A percentile compares a stretch with the other conserved stretches of the same genome.
Evolutionary conservation across 1,140 invertebrate species (phyloP).

Genomic region (Carcinoscorpius rotundicauda): DNA sequence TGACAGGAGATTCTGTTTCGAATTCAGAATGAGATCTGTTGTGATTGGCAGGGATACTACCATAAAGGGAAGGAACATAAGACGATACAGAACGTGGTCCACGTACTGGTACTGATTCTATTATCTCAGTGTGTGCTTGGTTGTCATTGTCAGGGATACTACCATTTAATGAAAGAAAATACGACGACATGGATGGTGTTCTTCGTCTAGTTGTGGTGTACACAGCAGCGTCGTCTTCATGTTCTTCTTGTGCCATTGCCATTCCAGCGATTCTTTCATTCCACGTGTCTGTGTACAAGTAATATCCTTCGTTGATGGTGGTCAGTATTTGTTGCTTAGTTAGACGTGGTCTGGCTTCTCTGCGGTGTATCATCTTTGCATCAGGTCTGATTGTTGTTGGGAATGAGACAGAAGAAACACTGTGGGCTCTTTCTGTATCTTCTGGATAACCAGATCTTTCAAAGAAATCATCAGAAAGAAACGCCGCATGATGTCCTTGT

Average conservation of each 20-base stretch:
- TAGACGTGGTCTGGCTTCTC: constrained; percentile 11
- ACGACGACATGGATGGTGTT: constrained; percentile 19
- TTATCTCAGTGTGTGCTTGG: background rate
- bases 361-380: constrained; percentile 5
- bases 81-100: constrained; percentile 11
- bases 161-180: background rate
- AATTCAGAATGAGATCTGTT: constrained; percentile 25
- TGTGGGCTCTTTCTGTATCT: constrained; percentile 41
- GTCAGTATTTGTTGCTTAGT: constrained; percentile 18
- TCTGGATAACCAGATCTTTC: constrained; percentile 23
- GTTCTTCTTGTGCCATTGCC: constrained; percentile 6
- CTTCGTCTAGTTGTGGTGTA: constrained; percentile 18
- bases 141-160: background rate
- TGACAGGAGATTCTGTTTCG: constrained; percentile 18
- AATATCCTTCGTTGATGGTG: constrained; percentile 23
- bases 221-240: constrained; percentile 8
- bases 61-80: constrained; percentile 8
- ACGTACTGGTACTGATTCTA: constrained; percentile 16
- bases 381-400: constrained; percentile 13
- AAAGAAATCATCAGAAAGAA: constrained; percentile 35
- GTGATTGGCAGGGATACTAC: constrained; percentile 28
- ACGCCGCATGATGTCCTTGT: constrained; percentile 46
- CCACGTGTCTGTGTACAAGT: constrained; percentile 15
- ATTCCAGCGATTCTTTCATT: constrained; percentile 9
- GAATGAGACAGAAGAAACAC: constrained; percentile 31